Conservation (phyloP, 1,140 invertebrate genomes). For the Idris sp. region DNA sequence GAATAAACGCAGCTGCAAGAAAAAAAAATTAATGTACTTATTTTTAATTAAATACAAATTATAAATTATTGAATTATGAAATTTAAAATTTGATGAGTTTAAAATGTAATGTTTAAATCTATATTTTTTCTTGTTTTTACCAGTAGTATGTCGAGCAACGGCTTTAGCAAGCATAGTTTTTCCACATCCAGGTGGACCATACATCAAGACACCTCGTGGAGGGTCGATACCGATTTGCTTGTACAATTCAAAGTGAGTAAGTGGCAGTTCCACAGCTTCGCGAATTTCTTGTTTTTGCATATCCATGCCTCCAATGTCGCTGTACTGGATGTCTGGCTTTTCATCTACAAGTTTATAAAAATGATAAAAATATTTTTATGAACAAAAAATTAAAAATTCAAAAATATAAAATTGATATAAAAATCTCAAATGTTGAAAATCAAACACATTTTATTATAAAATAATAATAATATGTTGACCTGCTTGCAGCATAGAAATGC, state of each 20-base stretch:
- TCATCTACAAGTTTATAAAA: too few species aligned
- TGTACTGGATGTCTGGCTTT: conserved; percentile 98
- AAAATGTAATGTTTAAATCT: too few species aligned
- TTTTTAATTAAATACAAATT: neutral
- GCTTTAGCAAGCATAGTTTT: conserved; percentile 99
- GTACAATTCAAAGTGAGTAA: conserved; percentile 99
- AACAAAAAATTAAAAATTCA: too few species aligned
- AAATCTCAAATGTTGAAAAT: too few species aligned
- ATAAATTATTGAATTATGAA: conserved; percentile 4
- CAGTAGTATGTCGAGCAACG: conserved; percentile 97
- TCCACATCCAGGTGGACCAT: conserved; percentile 97
- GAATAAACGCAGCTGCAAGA: conserved; percentile 93
- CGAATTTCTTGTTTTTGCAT: conserved; percentile 99
- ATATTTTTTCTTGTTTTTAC: too few species aligned
- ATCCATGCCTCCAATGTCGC: conserved; percentile 99
- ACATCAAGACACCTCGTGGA: conserved; percentile 98
- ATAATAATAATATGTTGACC: too few species aligned
- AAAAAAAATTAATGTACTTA: conserved; percentile 4
- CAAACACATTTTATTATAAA: too few species aligned
- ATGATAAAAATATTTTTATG: conserved; percentile 20
- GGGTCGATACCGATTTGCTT: conserved; percentile 99
- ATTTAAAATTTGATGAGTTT: too few species aligned
- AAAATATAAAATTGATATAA: too few species aligned
- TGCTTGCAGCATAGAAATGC: conserved; percentile 96
- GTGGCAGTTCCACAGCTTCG: conserved; percentile 98